Conservation (phyloP, 2,888 invertebrate genomes). For the Siphlonurus alternatus region DNA sequence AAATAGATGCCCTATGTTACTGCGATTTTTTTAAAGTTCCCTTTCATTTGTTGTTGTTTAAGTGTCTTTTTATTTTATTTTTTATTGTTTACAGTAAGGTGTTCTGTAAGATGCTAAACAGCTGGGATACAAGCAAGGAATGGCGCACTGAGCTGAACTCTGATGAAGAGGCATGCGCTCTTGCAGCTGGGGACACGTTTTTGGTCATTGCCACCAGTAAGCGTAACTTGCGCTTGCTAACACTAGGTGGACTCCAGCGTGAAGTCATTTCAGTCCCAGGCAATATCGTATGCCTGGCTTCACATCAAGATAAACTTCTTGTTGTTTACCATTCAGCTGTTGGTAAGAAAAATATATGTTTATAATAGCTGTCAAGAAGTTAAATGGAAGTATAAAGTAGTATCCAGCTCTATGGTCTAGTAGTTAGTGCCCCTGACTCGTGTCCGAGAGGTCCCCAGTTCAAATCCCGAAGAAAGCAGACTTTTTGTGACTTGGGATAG, state of each 20-base stretch:
- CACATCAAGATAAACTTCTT: not conserved
- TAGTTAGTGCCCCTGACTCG: too few species aligned
- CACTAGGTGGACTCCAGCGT: not conserved
- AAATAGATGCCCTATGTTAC: too few species aligned
- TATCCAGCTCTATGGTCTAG: too few species aligned
- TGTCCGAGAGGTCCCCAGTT: too few species aligned
- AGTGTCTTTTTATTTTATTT: too few species aligned
- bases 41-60: too few species aligned
- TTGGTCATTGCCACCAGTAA: not conserved
- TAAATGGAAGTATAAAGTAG: too few species aligned
- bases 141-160: not conserved
- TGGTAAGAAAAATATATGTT: not conserved
- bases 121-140: not conserved
- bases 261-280: not conserved
- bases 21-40: too few species aligned
- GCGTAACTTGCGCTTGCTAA: not conserved
- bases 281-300: not conserved
- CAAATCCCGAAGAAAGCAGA: too few species aligned
- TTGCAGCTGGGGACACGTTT: not conserved
- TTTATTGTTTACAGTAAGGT: not conserved
- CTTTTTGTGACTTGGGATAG: too few species aligned
- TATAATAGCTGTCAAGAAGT: too few species aligned
- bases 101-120: not conserved
- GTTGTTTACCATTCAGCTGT: not conserved
- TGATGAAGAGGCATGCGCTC: not conserved